Base-by-base conservation (phyloP, 2,113 vertebrate species). In the Ursus arctos region DNA sequence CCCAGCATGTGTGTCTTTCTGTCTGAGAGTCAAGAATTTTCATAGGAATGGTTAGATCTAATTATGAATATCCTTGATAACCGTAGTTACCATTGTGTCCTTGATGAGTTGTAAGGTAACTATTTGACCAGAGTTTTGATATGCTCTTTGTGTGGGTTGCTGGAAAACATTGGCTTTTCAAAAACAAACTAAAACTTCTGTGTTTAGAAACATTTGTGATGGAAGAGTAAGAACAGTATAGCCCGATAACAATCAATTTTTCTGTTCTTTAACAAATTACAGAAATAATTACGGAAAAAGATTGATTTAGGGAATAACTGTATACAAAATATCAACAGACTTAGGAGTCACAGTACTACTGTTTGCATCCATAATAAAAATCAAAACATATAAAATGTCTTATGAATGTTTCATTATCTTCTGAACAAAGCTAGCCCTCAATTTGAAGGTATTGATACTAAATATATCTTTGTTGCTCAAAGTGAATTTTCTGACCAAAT, bases 261-360 rank as follows among this genome's bases (percentile, higher is more conserved):
- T 31, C 85, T 89, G 51, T 83, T 15, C 61, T 87, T 90, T 55
- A 94, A 93, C 40, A 67, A 93, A 85, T 80, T 31, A 77, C 7
- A 31, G 43, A 77, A 94, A 49, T 92, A 57, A 77, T 83, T 91
- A 87, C 40, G 63, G 53, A 95, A 57, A 71, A 86, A 74, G 15
- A 57, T 80, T 92, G 12, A 61, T 80, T 81, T 92, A 63, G 92
- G 43, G 49, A 97, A 97, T 80, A 94, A 84, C n/a, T 79, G 19
- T 65, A 14, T 77, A 80, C 26, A 90, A 80, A 97, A 22, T 92
- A 59, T 96, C 36, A 71, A 5, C 76, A 85, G 11, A 49, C 10
- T 69, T 92, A 90, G n/a, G 16, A 88, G 89, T 94, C 43, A 57
- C 4, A 57, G 7, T 81, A 86, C 26, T 93, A 33, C 51, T 87